These are phyloP conservation scores for Platycercus adscitus DNA, from an alignment of 2,113 vertebrate species.

Conservation along the genomic window DNA sequence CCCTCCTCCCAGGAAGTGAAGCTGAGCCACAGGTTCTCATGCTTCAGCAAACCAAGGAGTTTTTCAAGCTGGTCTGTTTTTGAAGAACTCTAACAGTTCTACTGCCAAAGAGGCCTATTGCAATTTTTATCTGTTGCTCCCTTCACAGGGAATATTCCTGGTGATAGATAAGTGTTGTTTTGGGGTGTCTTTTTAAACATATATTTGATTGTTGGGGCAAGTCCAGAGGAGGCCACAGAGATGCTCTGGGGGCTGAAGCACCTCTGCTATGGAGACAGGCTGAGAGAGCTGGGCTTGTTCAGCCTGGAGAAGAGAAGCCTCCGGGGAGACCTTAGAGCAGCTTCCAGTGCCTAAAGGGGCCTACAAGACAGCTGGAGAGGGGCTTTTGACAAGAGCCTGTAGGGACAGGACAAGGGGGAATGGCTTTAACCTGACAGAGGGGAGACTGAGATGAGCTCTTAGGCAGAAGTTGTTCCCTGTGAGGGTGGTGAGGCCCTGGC, in stretches of 20 bases:
- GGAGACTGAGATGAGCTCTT: too few relatives aligned
- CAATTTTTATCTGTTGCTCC: not conserved
- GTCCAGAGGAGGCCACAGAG: not conserved
- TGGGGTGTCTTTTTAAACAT: not conserved
- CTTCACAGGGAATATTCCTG: not conserved
- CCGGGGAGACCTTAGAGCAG: not conserved
- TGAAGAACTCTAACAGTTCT: not conserved
- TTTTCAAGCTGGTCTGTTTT: not conserved
- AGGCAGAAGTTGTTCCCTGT: too few relatives aligned
- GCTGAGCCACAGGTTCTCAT: accelerated
- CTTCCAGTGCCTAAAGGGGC: not conserved
- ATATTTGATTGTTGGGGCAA: not conserved
- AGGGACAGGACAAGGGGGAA: not conserved
- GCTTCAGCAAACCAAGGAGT: not conserved
- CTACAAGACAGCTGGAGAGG: not conserved
- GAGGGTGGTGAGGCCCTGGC: too few relatives aligned
- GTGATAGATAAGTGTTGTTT: not conserved
- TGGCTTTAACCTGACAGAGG: too few relatives aligned
- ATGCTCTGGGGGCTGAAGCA: not conserved
- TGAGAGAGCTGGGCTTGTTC: not conserved
- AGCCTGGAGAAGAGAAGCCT: not conserved
- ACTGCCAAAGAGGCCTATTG: not conserved
- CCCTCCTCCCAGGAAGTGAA: not conserved
- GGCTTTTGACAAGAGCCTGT: not conserved
- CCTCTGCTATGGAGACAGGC: not conserved